These are phyloP conservation scores for Cygnus olor DNA, from an alignment of 2,797 vertebrate genomes.

Conservation along the genomic window DNA sequence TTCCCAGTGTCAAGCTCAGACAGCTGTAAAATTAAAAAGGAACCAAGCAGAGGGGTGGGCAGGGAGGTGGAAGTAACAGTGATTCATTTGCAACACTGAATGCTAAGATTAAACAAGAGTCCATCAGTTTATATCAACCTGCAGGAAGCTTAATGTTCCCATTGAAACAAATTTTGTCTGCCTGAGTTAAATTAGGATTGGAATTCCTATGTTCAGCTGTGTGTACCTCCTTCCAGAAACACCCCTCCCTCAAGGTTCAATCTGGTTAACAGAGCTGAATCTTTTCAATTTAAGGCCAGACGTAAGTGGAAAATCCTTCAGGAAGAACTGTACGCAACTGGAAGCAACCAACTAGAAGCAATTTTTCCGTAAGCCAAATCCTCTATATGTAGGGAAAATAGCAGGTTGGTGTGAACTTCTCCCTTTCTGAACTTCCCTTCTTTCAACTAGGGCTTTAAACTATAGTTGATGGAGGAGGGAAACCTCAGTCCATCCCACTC, in stretches of 20 bases:
- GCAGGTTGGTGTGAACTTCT: not conserved
- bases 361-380: not conserved
- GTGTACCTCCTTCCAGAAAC: not conserved
- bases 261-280: not conserved
- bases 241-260: not conserved
- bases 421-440: not conserved
- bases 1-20: constrained; percentile 71
- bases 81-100: constrained; percentile 53
- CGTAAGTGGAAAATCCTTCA: not conserved
- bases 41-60: constrained; percentile 54
- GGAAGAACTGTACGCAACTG: not conserved
- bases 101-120: constrained; percentile 24
- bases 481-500: too few relatives aligned
- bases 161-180: constrained; percentile 5
- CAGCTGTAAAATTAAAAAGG: constrained; percentile 80
- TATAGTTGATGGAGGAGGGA: too few relatives aligned
- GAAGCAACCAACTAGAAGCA: not conserved
- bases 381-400: not conserved
- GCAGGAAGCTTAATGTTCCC: constrained; percentile 1
- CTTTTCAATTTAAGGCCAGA: constrained; percentile 2
- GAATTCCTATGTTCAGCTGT: not conserved
- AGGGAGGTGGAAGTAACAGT: constrained; percentile 46
- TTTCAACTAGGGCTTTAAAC: not conserved
- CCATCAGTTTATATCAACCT: constrained; percentile 25
- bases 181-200: constrained; percentile 18